These are phyloP conservation scores for Ammodytes dubius DNA, from an alignment of 2,113 vertebrate species.

Conservation along the genomic window DNA sequence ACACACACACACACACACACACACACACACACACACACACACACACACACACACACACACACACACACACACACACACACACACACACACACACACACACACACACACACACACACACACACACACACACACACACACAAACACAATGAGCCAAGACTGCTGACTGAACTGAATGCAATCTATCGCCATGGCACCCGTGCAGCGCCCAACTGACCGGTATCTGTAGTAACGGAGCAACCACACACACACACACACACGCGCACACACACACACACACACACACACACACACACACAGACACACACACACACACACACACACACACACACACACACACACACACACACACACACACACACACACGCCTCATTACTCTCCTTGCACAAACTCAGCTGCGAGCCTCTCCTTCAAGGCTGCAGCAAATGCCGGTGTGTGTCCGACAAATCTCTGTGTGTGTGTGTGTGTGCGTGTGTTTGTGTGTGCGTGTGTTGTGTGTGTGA, in stretches of 20 bases:
- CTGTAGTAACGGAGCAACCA: conserved; percentile 68
- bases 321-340: too few species aligned
- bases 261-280: too few species aligned
- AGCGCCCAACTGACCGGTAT: conserved; percentile 62
- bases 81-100: conserved; percentile 37
- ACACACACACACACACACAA: conserved; percentile 48
- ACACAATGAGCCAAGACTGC: conserved; percentile 36
- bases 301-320: too few species aligned
- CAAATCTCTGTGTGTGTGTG: conserved; percentile 25
- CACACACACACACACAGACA: too few species aligned
- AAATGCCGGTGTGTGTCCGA: conserved; percentile 47
- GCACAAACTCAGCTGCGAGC: conserved; percentile 68
- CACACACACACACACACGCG: not conserved
- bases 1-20: conserved; percentile 21
- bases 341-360: too few species aligned
- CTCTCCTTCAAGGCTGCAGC: conserved; percentile 63
- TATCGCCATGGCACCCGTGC: conserved; percentile 60
- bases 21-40: too few species aligned
- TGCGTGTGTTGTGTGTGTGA: too few species aligned
- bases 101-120: conserved; percentile 17
- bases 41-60: conserved; percentile 40
- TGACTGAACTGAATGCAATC: conserved; percentile 39
- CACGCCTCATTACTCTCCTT: conserved; percentile 61
- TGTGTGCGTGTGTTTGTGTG: too few species aligned
- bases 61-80: conserved; percentile 22